A percentile compares a stretch with the other conserved stretches of the same genome.
Evolutionary conservation across 2,113 vertebrate species (phyloP).

Genomic region (Leucopsar rothschildi): DNA sequence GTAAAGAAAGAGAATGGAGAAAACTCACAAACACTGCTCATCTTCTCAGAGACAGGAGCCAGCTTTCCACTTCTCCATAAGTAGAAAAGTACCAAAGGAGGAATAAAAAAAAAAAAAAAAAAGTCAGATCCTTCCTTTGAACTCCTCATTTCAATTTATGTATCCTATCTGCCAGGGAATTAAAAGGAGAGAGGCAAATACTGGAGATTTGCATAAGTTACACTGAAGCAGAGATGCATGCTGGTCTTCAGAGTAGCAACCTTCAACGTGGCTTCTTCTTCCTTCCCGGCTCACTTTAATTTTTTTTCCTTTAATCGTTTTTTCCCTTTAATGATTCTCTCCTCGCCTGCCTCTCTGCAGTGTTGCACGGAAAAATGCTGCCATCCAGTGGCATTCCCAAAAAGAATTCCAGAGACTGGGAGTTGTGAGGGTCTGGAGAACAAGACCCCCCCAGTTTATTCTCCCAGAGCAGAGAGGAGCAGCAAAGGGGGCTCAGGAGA

Average conservation of each 20-base stretch:
- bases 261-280: neutral
- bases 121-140: neutral
- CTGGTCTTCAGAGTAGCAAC: neutral
- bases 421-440: neutral
- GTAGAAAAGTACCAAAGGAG: neutral
- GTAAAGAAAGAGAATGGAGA: neutral
- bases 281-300: neutral
- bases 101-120: neutral
- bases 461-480: neutral
- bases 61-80: neutral
- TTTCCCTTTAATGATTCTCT: neutral
- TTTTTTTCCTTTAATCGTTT: neutral
- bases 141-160: neutral
- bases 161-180: neutral
- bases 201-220: neutral
- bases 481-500: neutral
- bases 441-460: neutral
- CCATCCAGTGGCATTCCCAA: conserved; percentile 53
- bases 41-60: neutral
- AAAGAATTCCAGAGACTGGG: neutral
- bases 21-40: neutral
- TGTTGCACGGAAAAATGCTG: conserved; percentile 44
- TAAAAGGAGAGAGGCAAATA: neutral
- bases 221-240: neutral
- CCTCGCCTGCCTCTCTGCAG: neutral